phyloP scores from a whole-genome alignment of 2,797 vertebrate species.

The Chlorospingus semifuscus region DNA sequence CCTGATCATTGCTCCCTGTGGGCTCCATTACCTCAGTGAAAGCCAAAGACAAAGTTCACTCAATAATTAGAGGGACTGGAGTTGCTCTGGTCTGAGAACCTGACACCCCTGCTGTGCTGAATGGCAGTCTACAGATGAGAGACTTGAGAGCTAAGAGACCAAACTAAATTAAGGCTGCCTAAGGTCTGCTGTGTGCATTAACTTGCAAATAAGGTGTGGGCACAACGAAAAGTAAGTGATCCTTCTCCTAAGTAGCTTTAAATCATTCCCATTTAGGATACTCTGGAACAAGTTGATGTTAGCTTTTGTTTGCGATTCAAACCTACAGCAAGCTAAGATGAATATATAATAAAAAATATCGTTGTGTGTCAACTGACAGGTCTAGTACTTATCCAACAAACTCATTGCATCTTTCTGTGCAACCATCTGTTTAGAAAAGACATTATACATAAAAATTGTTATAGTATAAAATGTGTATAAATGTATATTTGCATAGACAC shows the following conservation, averaged over 20 bases:
- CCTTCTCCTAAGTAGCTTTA: background rate
- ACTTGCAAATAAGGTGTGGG: conserved; percentile 22
- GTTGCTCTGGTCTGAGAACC: conserved; percentile 56
- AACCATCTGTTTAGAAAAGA: background rate
- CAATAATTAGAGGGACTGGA: conserved; percentile 52
- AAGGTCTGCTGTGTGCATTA: conserved; percentile 7
- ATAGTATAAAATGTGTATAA: background rate
- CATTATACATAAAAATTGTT: background rate
- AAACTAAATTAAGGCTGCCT: conserved; percentile 26
- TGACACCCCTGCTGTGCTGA: conserved; percentile 47
- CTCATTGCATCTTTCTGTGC: background rate
- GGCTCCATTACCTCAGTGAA: conserved; percentile 47
- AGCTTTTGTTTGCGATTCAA: background rate
- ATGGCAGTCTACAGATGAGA: conserved; percentile 49
- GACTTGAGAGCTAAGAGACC: background rate
- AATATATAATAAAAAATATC: background rate
- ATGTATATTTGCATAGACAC: background rate
- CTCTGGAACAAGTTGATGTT: background rate
- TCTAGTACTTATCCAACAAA: background rate
- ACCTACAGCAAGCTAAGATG: background rate
- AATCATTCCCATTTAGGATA: background rate
- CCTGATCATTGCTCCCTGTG: conserved; percentile 38
- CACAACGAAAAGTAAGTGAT: background rate
- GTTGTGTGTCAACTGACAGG: background rate
- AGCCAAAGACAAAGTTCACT: conserved; percentile 48